A percentile compares a stretch with the other conserved stretches of the same genome.
Conservation (phyloP, 2,888 invertebrate species). For the Acholoe squamosa region DNA sequence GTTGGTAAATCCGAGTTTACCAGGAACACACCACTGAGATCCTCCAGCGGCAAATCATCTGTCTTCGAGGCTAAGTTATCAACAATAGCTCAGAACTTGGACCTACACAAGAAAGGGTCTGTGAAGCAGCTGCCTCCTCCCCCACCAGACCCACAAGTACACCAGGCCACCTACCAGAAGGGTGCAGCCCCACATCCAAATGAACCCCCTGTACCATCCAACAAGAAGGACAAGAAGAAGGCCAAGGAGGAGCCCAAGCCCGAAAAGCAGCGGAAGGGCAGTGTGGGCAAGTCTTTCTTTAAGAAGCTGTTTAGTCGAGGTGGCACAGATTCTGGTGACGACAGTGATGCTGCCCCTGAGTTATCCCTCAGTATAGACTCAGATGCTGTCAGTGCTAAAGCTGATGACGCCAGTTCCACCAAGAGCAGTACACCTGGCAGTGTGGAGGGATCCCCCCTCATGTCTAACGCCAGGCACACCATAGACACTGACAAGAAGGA, state of each 20-base stretch:
- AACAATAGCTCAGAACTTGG: conserved; percentile 52
- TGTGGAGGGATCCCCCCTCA: conserved; percentile 37
- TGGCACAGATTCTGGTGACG: conserved; percentile 24
- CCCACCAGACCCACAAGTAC: not conserved
- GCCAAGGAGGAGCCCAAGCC: conserved; percentile 44
- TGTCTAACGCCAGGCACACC: not conserved
- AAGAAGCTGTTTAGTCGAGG: conserved; percentile 47
- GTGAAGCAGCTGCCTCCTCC: conserved; percentile 30
- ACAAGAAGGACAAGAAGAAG: conserved; percentile 55
- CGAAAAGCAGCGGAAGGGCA: conserved; percentile 49
- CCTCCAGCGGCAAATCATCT: conserved; percentile 19
- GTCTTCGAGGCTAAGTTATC: conserved; percentile 53
- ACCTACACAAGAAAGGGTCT: conserved; percentile 29
- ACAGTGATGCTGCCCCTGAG: conserved; percentile 12
- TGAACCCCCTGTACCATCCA: not conserved
- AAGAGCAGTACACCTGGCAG: conserved; percentile 48
- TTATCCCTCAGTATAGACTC: not conserved
- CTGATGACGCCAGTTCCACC: conserved; percentile 43
- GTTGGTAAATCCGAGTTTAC: not conserved
- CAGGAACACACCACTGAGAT: conserved; percentile 7
- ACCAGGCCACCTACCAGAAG: not conserved
- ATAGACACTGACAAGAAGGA: conserved; percentile 25
- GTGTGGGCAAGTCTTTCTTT: conserved; percentile 48
- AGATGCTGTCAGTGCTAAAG: not conserved
- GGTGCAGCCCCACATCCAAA: not conserved